A percentile compares a stretch with the other conserved stretches of the same genome.
Evolutionary conservation across 2,797 vertebrate genomes (phyloP).

Genomic region (Carcharodon carcharias): DNA sequence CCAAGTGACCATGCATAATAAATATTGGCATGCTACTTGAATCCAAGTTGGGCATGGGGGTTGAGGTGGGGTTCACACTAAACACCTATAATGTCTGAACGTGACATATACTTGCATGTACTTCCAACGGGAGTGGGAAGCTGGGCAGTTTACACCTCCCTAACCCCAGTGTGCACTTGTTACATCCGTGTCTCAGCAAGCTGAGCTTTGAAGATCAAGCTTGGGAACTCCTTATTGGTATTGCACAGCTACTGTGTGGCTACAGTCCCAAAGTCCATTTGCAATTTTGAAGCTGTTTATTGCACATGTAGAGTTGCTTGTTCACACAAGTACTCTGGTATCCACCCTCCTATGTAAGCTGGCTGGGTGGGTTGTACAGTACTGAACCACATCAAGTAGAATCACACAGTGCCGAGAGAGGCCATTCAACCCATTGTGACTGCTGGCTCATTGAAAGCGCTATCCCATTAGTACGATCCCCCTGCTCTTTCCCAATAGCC

Average conservation of each 20-base stretch:
- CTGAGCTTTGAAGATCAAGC: neutral
- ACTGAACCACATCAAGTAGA: neutral
- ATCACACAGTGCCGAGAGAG: neutral
- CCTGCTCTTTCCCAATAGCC: neutral
- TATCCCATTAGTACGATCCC: neutral
- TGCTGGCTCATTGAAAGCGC: neutral
- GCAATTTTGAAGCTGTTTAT: neutral
- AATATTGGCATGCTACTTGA: neutral
- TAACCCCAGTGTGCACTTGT: neutral
- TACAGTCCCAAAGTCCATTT: neutral
- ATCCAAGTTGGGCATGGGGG: neutral
- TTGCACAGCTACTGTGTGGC: neutral
- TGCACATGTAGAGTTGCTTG: neutral
- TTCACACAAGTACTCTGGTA: neutral
- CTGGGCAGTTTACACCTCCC: conserved; percentile 18
- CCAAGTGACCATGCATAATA: neutral
- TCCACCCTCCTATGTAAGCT: neutral
- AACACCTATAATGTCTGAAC: neutral
- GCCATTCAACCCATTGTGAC: neutral
- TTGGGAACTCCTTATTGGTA: neutral
- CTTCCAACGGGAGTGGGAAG: neutral
- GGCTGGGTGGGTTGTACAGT: neutral
- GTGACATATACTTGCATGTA: neutral
- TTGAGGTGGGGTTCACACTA: neutral
- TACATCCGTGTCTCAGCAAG: neutral